Evolutionary conservation across 2,113 vertebrate species (phyloP).

Genomic region (Chiloscyllium plagiosum): DNA sequence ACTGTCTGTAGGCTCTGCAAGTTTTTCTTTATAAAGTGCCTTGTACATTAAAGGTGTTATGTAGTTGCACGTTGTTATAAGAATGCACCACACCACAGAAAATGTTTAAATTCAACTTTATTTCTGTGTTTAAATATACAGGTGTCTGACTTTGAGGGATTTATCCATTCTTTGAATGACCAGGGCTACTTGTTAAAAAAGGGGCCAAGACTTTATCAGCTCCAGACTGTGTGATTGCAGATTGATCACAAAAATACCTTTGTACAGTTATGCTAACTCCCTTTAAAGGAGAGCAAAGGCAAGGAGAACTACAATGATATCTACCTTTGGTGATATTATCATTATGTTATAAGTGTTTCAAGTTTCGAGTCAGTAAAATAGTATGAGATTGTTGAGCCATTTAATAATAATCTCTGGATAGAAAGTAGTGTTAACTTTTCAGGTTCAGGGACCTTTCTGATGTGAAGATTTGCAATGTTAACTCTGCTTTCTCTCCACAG

Average conservation of each 20-base stretch:
- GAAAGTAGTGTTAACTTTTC: too few relatives aligned
- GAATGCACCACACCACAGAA: background rate
- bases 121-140: constrained; percentile 47
- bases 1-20: background rate
- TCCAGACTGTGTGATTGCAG: constrained; percentile 75
- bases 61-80: background rate
- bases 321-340: background rate
- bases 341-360: constrained; percentile 41
- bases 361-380: constrained; percentile 54
- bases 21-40: background rate
- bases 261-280: background rate
- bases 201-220: constrained; percentile 78
- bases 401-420: background rate
- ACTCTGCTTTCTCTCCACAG: too few relatives aligned
- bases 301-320: background rate
- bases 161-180: constrained; percentile 86
- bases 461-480: too few relatives aligned
- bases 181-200: constrained; percentile 94
- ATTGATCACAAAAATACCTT: background rate
- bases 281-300: background rate
- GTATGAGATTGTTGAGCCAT: constrained; percentile 34
- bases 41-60: background rate
- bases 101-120: background rate
- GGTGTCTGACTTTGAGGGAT: constrained; percentile 86
- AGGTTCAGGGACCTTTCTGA: too few relatives aligned